Evolutionary conservation across 2,797 vertebrate genomes (phyloP).

Genomic region (Esox masquinongy): DNA sequence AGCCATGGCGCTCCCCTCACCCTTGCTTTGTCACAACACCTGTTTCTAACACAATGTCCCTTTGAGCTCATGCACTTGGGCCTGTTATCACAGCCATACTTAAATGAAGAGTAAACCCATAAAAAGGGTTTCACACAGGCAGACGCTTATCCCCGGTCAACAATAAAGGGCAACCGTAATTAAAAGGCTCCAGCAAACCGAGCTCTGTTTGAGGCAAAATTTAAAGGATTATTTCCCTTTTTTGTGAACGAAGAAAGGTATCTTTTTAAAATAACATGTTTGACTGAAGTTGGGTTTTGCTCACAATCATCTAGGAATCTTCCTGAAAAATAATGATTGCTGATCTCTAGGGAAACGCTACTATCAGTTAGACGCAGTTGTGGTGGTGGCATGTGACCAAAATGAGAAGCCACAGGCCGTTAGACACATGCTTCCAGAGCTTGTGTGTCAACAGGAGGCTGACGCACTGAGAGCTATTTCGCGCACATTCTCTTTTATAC

Average conservation of each 20-base stretch:
- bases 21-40: conserved; percentile 51
- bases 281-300: no score
- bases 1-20: conserved; percentile 42
- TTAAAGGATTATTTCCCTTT: neutral
- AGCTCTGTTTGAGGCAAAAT: neutral
- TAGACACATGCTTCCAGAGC: conserved; percentile 15
- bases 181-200: conserved; percentile 21
- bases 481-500: neutral
- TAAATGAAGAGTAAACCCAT: conserved; percentile 47
- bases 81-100: conserved; percentile 60
- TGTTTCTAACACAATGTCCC: conserved; percentile 53
- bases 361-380: neutral
- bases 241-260: neutral
- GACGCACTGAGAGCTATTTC: conserved; percentile 1
- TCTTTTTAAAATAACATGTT: no score
- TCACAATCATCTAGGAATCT: neutral
- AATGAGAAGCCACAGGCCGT: conserved; percentile 30
- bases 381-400: conserved; percentile 8
- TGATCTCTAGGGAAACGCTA: neutral
- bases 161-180: conserved; percentile 49
- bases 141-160: conserved; percentile 38
- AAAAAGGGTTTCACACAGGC: conserved; percentile 61
- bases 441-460: conserved; percentile 9
- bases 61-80: conserved; percentile 42
- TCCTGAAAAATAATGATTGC: neutral